Percentiles rank a stretch among this genome's conserved stretches.
These are phyloP conservation scores for Cantharis nigra DNA, from an alignment of 2,888 invertebrate genomes.

Conservation along the genomic window DNA sequence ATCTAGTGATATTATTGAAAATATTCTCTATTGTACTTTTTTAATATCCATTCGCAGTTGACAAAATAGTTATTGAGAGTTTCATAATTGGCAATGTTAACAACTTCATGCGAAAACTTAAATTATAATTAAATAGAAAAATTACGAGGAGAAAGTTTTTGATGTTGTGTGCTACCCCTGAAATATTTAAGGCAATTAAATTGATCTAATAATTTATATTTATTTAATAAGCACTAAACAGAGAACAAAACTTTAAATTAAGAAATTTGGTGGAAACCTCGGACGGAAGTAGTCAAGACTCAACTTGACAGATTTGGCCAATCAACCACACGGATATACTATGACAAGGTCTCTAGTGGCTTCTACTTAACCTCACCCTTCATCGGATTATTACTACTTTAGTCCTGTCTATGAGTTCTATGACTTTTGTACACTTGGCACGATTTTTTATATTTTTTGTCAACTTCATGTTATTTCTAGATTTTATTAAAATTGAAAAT, in stretches of 20 bases:
- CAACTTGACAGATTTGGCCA: conserved; percentile 46
- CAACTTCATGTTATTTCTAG: conserved; percentile 17
- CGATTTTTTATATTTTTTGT: conserved; percentile 35
- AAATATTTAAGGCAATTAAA: neutral
- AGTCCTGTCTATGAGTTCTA: conserved; percentile 7
- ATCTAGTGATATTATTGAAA: too few relatives aligned
- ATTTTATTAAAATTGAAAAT: neutral
- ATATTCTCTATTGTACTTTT: too few relatives aligned
- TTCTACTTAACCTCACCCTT: conserved; percentile 38
- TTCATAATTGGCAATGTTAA: too few relatives aligned
- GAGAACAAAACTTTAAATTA: conserved; percentile 8
- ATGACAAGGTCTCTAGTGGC: conserved; percentile 43
- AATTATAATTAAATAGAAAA: too few relatives aligned
- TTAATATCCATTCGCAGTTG: too few relatives aligned
- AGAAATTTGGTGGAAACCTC: conserved; percentile 19
- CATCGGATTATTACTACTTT: conserved; percentile 36
- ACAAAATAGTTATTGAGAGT: too few relatives aligned
- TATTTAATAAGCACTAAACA: neutral
- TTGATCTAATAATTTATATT: neutral
- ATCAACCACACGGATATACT: conserved; percentile 45
- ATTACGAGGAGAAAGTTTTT: too few relatives aligned
- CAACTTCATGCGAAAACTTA: too few relatives aligned
- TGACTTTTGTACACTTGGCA: conserved; percentile 34
- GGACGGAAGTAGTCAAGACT: conserved; percentile 33
- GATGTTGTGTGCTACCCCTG: too few relatives aligned